Conservation (phyloP, 2,113 vertebrate species). For the Phainopepla nitens region DNA sequence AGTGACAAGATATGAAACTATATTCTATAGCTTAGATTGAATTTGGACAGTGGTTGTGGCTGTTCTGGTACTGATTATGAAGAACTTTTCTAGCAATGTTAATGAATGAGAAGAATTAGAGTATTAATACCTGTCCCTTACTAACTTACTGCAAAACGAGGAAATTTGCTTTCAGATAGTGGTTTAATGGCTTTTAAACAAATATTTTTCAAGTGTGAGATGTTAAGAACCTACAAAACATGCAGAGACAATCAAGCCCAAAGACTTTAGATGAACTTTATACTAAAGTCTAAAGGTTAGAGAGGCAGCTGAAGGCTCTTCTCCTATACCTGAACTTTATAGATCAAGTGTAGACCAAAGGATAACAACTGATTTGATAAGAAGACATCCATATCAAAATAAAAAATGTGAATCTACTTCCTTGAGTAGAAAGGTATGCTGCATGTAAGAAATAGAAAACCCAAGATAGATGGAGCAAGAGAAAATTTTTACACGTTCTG, state of each 20-base stretch:
- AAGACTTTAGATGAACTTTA: background rate
- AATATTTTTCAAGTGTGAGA: background rate
- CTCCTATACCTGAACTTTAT: accelerated
- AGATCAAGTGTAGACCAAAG: accelerated
- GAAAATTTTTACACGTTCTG: background rate
- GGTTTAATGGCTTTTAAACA: background rate
- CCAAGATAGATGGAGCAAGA: background rate
- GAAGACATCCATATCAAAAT: background rate
- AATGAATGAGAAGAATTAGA: background rate
- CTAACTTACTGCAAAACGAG: background rate
- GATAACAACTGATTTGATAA: background rate
- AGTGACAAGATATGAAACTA: background rate
- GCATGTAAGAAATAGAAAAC: background rate
- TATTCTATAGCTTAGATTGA: background rate
- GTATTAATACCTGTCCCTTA: background rate
- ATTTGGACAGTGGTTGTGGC: background rate
- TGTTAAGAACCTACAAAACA: background rate
- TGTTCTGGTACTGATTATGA: background rate
- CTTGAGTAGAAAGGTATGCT: background rate
- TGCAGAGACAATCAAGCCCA: background rate
- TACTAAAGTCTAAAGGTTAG: background rate
- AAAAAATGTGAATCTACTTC: background rate
- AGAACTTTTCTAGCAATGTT: background rate
- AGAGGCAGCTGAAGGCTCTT: background rate
- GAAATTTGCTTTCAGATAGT: background rate